Percentiles rank a stretch among this genome's conserved stretches.
phyloP scores from a whole-genome alignment of 2,797 vertebrate genomes.

The Melopsittacus undulatus region DNA sequence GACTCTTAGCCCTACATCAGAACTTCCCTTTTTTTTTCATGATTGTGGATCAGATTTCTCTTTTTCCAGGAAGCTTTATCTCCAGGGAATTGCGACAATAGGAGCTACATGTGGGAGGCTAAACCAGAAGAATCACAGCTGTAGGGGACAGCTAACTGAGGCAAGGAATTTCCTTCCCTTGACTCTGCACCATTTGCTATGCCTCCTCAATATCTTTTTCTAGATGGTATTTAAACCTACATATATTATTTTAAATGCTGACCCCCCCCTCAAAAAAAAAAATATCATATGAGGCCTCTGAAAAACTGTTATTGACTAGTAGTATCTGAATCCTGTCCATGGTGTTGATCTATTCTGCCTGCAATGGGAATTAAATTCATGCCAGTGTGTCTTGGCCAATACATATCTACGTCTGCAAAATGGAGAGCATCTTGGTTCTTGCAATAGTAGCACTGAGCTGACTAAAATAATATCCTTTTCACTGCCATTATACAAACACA shows the following conservation, averaged over 20 bases:
- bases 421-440: conserved; percentile 47
- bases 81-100: not conserved
- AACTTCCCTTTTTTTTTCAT: not conserved
- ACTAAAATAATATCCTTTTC: conserved; percentile 62
- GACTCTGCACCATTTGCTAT: not conserved
- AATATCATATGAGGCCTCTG: not conserved
- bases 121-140: not conserved
- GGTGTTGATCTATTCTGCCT: conserved; percentile 16
- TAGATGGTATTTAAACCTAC: not conserved
- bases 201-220: not conserved
- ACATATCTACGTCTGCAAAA: conserved; percentile 22
- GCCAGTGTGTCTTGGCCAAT: conserved; percentile 24
- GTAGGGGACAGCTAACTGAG: not conserved
- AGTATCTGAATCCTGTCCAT: conserved; percentile 6
- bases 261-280: not conserved
- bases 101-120: not conserved
- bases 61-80: not conserved
- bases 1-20: not conserved
- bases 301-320: not conserved
- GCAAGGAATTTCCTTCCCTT: not conserved
- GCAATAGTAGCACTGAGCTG: conserved; percentile 56
- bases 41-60: not conserved
- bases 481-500: conserved; percentile 66
- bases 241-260: not conserved
- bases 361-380: conserved; percentile 31